Percentiles rank a stretch among this genome's conserved stretches.
Evolutionary conservation across 2,888 invertebrate species (phyloP).

Genomic region (Meteorus cinctellus): DNA sequence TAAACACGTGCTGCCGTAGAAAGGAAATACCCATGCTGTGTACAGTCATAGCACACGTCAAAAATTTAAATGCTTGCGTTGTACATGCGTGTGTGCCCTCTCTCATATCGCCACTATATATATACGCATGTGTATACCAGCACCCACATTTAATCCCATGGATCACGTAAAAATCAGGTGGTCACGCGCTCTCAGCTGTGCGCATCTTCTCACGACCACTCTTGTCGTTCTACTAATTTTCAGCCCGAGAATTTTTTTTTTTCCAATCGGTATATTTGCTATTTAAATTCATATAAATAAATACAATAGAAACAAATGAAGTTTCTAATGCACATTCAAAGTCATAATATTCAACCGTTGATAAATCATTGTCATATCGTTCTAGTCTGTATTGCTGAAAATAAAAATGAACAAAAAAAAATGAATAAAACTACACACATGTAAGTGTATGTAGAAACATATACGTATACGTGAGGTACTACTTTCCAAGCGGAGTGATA

Average conservation of each 20-base stretch:
- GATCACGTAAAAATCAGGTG: slow-evolving; percentile 66
- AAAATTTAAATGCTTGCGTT: slow-evolving; percentile 67
- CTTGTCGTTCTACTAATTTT: slow-evolving; percentile 5
- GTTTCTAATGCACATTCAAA: not conserved
- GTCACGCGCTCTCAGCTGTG: slow-evolving; percentile 63
- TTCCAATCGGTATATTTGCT: not conserved
- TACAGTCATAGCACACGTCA: slow-evolving; percentile 55
- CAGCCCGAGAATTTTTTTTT: not conserved
- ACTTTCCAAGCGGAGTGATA: slow-evolving; percentile 64
- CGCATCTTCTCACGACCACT: slow-evolving; percentile 32
- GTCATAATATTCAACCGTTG: not conserved
- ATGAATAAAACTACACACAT: not conserved
- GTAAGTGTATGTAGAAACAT: not conserved
- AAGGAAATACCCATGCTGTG: slow-evolving; percentile 24
- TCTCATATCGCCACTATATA: slow-evolving; percentile 42
- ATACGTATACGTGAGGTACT: slow-evolving; percentile 52
- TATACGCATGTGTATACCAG: not conserved
- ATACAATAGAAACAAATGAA: not conserved
- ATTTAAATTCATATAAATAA: not conserved
- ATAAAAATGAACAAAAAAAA: not conserved
- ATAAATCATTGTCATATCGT: not conserved
- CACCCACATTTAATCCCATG: slow-evolving; percentile 46
- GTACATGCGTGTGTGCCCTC: slow-evolving; percentile 39
- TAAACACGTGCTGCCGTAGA: slow-evolving; percentile 50
- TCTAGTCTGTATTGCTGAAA: not conserved